Conservation (phyloP, 2,113 vertebrate species). For the cat (Felis catus) region F.catus_Fca126_mat1.0 CM031412.1:16559501-16560000, state of each 20-base stretch:
- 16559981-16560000: background rate
- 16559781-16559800: background rate
- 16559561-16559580: background rate
- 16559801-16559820: background rate
- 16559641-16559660: background rate
- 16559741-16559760: background rate
- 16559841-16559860: background rate
- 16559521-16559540: background rate
- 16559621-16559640: background rate
- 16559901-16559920: background rate
- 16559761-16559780: background rate
- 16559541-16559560: background rate
- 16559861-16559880: background rate
- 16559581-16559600: background rate
- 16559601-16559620: background rate
- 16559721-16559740: background rate
- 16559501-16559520: background rate
- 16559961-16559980: background rate
- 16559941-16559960: background rate
- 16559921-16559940: background rate
- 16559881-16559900: background rate
- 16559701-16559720: background rate
- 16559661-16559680: background rate
- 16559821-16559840: background rate
- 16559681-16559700: background rate